Percentiles rank a stretch among this genome's conserved stretches.
Conservation (phyloP, 2,797 vertebrate species). For the Rhynchonycteris naso region DNA sequence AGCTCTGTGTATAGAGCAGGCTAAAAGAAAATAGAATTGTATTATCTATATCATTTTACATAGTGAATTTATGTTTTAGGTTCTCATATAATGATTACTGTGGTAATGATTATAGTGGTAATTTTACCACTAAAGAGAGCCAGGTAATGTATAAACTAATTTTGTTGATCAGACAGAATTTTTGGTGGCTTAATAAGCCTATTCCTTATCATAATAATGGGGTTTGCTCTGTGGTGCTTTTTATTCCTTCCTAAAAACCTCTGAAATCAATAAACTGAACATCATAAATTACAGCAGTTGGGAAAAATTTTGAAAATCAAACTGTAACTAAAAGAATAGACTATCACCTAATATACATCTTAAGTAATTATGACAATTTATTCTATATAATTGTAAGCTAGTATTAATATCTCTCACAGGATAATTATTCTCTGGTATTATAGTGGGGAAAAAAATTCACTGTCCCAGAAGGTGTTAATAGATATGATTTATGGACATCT, state of each 20-base stretch:
- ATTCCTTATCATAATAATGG: not conserved
- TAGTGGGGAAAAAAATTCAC: constrained; percentile 47
- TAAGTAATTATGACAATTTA: constrained; percentile 56
- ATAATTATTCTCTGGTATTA: constrained; percentile 60
- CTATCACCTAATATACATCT: constrained; percentile 70
- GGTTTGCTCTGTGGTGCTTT: not conserved
- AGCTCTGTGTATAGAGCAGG: not conserved
- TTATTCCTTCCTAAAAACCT: not conserved
- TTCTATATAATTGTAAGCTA: constrained; percentile 37
- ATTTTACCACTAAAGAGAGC: constrained; percentile 23
- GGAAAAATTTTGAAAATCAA: not conserved
- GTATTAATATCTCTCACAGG: constrained; percentile 69
- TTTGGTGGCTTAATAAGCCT: not conserved
- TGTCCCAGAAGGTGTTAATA: constrained; percentile 61
- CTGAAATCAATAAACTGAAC: not conserved
- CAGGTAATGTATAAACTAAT: not conserved
- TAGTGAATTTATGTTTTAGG: not conserved
- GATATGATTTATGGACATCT: not conserved
- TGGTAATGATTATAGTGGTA: not conserved
- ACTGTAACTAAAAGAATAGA: constrained; percentile 63
- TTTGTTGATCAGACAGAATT: not conserved
- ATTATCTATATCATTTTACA: not conserved
- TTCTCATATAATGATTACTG: not conserved
- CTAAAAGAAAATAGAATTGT: not conserved
- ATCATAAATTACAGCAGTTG: not conserved